phyloP scores from a whole-genome alignment of 2,113 vertebrate species.

The Cyprichromis sp. region DNA sequence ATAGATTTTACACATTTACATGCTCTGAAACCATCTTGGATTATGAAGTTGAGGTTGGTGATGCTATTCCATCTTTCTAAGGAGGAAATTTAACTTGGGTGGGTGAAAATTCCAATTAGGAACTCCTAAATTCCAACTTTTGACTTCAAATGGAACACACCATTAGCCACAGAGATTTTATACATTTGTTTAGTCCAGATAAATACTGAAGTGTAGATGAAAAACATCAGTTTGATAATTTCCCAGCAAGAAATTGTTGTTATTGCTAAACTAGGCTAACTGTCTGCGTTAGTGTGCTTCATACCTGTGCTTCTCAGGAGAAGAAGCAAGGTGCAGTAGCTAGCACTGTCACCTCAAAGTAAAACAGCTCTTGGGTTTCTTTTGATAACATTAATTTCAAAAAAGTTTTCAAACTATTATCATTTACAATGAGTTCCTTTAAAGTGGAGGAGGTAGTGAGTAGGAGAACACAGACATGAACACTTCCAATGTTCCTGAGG shows the following conservation, averaged over 20 bases:
- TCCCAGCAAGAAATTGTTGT: background rate
- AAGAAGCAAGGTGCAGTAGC: background rate
- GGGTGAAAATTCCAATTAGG: background rate
- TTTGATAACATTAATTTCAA: background rate
- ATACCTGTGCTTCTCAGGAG: background rate
- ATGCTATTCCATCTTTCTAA: background rate
- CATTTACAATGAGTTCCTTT: background rate
- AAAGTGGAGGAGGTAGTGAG: background rate
- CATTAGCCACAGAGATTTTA: background rate
- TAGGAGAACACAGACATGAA: background rate
- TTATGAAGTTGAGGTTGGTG: background rate
- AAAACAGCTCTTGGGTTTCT: background rate
- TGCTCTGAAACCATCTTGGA: background rate
- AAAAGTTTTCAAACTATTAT: background rate
- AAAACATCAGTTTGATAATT: background rate
- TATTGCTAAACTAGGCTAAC: background rate
- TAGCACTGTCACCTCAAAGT: background rate
- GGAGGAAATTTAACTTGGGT: background rate
- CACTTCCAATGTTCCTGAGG: background rate
- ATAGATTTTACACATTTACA: background rate
- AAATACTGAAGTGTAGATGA: background rate
- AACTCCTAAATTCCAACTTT: background rate
- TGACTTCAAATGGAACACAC: background rate
- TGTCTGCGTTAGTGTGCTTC: background rate
- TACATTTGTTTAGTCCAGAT: background rate